These are phyloP conservation scores for Pavo muticus DNA, from an alignment of 2,113 vertebrate species.

Conservation along the genomic window DNA sequence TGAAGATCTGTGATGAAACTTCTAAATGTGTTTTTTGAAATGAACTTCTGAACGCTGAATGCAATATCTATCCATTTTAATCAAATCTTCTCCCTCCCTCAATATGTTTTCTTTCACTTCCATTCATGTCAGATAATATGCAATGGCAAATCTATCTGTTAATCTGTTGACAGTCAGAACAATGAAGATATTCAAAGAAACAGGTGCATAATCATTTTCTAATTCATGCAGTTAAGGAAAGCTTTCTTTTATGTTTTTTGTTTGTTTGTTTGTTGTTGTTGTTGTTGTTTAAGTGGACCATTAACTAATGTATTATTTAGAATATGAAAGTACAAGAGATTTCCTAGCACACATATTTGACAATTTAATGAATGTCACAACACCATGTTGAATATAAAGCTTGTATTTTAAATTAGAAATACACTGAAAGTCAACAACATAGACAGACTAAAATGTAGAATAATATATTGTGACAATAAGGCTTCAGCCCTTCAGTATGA, in stretches of 20 bases:
- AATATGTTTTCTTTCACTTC: conserved; percentile 33
- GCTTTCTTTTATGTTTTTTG: neutral
- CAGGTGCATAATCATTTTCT: neutral
- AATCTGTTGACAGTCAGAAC: neutral
- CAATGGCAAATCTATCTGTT: neutral
- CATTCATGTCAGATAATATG: conserved; percentile 4
- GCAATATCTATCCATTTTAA: conserved; percentile 54
- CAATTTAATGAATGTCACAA: neutral
- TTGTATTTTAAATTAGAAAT: neutral
- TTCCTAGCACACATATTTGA: neutral
- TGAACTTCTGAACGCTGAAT: conserved; percentile 38
- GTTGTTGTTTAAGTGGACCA: neutral
- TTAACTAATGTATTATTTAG: neutral
- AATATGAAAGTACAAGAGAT: neutral
- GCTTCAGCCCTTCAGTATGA: neutral
- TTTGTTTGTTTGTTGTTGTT: too few relatives aligned
- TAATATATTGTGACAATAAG: neutral
- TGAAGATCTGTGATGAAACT: conserved; percentile 1
- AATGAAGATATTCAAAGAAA: neutral
- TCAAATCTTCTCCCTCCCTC: conserved; percentile 14
- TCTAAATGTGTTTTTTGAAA: conserved; percentile 26
- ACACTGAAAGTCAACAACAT: neutral
- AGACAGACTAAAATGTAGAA: neutral
- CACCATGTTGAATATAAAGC: neutral
- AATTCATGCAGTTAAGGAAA: neutral